phyloP scores from a whole-genome alignment of 2,888 invertebrate genomes.

The Drosophila neotestacea region DNA sequence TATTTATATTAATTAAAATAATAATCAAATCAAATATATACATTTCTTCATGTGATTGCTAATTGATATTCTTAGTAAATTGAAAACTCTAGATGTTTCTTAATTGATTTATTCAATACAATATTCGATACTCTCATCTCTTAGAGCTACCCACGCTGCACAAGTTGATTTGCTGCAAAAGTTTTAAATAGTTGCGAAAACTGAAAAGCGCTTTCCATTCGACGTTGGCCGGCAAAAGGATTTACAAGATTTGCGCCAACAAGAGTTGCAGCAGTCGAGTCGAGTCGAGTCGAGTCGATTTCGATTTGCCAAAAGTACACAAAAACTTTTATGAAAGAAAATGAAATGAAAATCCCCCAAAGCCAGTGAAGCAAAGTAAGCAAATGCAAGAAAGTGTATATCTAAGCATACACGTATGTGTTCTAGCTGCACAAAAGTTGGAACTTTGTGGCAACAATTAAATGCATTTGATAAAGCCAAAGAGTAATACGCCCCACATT shows the following conservation, averaged over 20 bases:
- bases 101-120: slow-evolving; percentile 1
- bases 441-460: slow-evolving; percentile 72
- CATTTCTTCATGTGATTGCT: background rate
- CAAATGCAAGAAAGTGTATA: slow-evolving; percentile 34
- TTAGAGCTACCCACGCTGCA: background rate
- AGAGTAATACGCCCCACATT: slow-evolving; percentile 34
- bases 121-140: background rate
- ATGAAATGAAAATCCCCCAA: slow-evolving; percentile 71
- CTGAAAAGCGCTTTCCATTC: slow-evolving; percentile 63
- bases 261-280: slow-evolving; percentile 9
- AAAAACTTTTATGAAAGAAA: slow-evolving; percentile 74
- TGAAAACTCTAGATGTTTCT: background rate
- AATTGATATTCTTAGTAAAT: slow-evolving; percentile 1
- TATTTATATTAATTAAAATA: background rate
- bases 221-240: slow-evolving; percentile 51
- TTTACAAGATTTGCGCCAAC: slow-evolving; percentile 58
- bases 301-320: slow-evolving; percentile 74
- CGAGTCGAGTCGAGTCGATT: slow-evolving; percentile 63
- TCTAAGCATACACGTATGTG: slow-evolving; percentile 3
- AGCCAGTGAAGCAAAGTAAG: slow-evolving; percentile 44
- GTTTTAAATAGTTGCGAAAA: slow-evolving; percentile 66
- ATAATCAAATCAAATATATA: background rate
- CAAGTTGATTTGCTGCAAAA: slow-evolving; percentile 54
- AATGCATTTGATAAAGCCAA: slow-evolving; percentile 58
- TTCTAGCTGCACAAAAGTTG: background rate